phyloP scores from a whole-genome alignment of 2,888 invertebrate species.

The Tetramorium bicarinatum region DNA sequence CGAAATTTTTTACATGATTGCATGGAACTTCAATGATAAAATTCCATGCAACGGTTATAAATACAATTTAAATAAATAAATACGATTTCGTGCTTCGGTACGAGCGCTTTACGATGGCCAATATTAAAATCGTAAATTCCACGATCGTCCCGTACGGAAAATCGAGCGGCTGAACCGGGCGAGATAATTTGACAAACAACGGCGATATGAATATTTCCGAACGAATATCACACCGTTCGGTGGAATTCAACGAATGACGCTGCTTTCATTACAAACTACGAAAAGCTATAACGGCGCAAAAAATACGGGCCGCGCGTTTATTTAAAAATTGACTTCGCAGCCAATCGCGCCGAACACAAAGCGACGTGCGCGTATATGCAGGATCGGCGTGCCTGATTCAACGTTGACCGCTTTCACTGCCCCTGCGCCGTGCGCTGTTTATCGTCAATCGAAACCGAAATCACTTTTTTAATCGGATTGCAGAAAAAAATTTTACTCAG shows the following conservation, averaged over 20 bases:
- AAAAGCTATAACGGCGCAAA: slow-evolving; percentile 7
- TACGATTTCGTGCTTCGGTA: background rate
- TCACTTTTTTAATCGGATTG: slow-evolving; percentile 39
- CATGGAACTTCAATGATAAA: background rate
- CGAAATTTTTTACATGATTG: slow-evolving; percentile 1
- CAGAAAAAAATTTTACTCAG: background rate
- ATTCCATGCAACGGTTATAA: background rate
- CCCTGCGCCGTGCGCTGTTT: slow-evolving; percentile 24
- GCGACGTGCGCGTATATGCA: background rate
- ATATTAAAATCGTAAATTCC: slow-evolving; percentile 3
- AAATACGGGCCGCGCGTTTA: slow-evolving; percentile 32
- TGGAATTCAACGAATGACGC: background rate
- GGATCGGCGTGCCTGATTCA: slow-evolving; percentile 26
- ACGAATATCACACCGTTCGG: background rate
- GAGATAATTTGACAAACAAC: slow-evolving; percentile 21
- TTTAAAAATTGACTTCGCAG: slow-evolving; percentile 38
- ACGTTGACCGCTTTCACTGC: slow-evolving; percentile 47
- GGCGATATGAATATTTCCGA: slow-evolving; percentile 21
- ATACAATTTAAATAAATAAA: slow-evolving; percentile 14
- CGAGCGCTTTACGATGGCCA: background rate
- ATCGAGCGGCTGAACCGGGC: background rate
- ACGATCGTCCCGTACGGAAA: background rate
- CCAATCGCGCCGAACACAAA: slow-evolving; percentile 37
- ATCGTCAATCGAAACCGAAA: slow-evolving; percentile 11
- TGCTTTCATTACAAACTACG: slow-evolving; percentile 21